Conservation (phyloP, 2,797 vertebrate species). For the Peromyscus nudipes region DNA sequence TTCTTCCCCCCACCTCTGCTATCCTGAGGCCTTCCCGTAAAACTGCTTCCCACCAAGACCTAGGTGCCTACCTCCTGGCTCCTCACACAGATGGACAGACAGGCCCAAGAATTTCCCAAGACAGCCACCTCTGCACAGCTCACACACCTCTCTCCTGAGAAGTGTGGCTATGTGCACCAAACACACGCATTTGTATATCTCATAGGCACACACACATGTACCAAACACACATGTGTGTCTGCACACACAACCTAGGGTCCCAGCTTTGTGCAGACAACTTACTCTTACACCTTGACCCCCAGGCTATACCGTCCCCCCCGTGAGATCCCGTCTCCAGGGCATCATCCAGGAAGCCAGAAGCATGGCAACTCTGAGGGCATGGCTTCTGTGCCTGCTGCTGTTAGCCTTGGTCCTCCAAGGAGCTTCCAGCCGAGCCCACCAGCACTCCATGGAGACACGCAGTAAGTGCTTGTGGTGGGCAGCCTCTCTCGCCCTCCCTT, state of each 20-base stretch:
- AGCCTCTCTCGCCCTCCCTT: neutral
- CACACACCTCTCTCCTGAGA: neutral
- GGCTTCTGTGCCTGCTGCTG: slow-evolving; percentile 89
- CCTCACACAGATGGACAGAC: neutral
- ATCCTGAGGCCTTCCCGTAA: too few relatives aligned
- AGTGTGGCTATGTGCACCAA: neutral
- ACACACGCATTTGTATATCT: neutral
- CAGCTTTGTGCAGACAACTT: accelerated
- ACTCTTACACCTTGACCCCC: neutral
- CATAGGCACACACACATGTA: accelerated
- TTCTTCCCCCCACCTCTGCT: neutral
- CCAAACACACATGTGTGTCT: accelerated
- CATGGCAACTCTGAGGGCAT: slow-evolving; percentile 85
- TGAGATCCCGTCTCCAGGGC: accelerated
- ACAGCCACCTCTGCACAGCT: neutral
- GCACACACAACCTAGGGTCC: neutral
- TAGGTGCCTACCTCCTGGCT: neutral
- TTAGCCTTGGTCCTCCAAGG: slow-evolving; percentile 81
- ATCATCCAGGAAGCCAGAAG: accelerated
- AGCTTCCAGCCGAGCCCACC: slow-evolving; percentile 63
- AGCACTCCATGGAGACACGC: slow-evolving; percentile 87
- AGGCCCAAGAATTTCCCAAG: neutral
- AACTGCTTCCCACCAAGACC: neutral
- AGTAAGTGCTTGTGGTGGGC: slow-evolving; percentile 86
- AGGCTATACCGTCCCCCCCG: neutral